Conservation (phyloP, 2,888 invertebrate genomes). For the Parelbella ahira region DNA sequence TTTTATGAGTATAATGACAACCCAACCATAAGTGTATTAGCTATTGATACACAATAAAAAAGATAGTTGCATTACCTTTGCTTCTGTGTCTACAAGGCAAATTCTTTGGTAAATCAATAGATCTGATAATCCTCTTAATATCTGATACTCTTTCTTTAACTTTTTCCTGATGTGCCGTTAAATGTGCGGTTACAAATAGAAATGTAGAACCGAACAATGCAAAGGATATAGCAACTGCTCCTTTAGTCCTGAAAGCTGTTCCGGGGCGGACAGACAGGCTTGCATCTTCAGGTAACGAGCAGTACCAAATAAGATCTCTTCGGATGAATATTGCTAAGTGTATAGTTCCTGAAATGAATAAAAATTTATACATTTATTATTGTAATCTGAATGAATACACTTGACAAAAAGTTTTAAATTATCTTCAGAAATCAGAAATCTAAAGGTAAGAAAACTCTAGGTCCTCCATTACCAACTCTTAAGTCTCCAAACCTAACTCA, state of each 20-base stretch:
- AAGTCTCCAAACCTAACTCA: no score
- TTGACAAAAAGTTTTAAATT: no score
- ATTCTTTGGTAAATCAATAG: slow-evolving; percentile 90
- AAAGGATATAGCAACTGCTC: slow-evolving; percentile 95
- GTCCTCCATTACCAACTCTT: no score
- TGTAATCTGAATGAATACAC: no score
- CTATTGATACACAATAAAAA: no score
- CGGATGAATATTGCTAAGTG: slow-evolving; percentile 93
- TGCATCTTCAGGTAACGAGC: slow-evolving; percentile 94
- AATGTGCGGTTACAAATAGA: slow-evolving; percentile 96
- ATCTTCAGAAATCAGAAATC: no score
- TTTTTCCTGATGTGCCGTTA: slow-evolving; percentile 95
- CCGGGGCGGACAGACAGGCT: slow-evolving; percentile 93
- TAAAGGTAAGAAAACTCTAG: no score
- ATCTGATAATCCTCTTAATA: slow-evolving; percentile 90
- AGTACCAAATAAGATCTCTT: slow-evolving; percentile 97
- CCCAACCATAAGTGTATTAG: no score
- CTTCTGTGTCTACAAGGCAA: slow-evolving; percentile 88
- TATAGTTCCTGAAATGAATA: slow-evolving; percentile 83
- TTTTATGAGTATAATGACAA: no score
- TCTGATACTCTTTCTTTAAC: slow-evolving; percentile 92
- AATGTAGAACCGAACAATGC: slow-evolving; percentile 97
- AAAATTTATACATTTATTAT: no score
- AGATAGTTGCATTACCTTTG: slow-evolving; percentile 75
- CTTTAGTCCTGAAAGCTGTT: slow-evolving; percentile 95